Percentiles rank a stretch among this genome's conserved stretches.
phyloP scores from a whole-genome alignment of 2,888 invertebrate species.

The Temnothorax unifasciatus region DNA sequence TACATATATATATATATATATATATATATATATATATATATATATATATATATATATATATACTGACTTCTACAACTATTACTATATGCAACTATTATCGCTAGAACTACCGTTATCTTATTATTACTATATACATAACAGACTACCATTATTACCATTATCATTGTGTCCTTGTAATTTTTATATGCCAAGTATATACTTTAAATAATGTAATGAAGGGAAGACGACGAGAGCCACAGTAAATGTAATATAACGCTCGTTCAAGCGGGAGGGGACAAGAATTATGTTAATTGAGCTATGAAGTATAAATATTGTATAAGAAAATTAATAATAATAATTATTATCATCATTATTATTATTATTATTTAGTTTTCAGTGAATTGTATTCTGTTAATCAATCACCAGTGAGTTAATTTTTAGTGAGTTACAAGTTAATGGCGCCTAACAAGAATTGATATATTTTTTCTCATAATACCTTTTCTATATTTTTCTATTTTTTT shows the following conservation, averaged over 20 bases:
- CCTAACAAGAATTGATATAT: neutral
- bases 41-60: neutral
- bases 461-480: neutral
- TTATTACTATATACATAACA: slow-evolving; percentile 60
- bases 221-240: slow-evolving; percentile 52
- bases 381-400: neutral
- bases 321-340: slow-evolving; percentile 77
- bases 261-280: slow-evolving; percentile 44
- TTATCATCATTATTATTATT: slow-evolving; percentile 73
- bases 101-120: slow-evolving; percentile 69
- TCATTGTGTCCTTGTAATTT: slow-evolving; percentile 80
- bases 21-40: slow-evolving; percentile 32
- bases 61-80: slow-evolving; percentile 52
- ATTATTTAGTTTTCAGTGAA: slow-evolving; percentile 29
- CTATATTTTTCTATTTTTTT: neutral
- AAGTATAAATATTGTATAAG: slow-evolving; percentile 79
- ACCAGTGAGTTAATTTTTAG: neutral
- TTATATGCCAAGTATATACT: slow-evolving; percentile 82
- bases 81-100: slow-evolving; percentile 53
- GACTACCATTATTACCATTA: slow-evolving; percentile 71
- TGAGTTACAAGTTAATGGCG: neutral
- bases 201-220: slow-evolving; percentile 72
- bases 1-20: neutral
- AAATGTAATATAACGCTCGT: slow-evolving; percentile 71
- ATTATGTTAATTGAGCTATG: slow-evolving; percentile 76